Base-by-base conservation (phyloP, 1,140 invertebrate species). In the Asbolus verrucosus region DNA sequence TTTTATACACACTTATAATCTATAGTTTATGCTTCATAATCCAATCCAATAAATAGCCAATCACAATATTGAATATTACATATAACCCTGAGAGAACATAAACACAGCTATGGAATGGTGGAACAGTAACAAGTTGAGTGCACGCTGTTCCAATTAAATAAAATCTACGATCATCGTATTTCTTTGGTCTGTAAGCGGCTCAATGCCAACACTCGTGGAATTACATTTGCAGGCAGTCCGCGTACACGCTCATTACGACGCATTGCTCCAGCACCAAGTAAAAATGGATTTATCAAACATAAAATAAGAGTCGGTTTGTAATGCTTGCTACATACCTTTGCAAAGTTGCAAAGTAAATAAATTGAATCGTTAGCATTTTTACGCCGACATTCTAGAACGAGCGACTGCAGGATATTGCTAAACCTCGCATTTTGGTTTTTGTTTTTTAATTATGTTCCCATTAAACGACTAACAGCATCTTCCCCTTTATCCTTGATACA, bases 11-110 rank as follows among this genome's bases (percentile, higher is more conserved):
- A 67, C 70, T 69, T 70, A 74, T 74, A 75, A 70, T 72, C 68
- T 54, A 65, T 69, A 74, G 67, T 75, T 75, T 75, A 75, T 70
- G 74, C 27, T 59, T 66, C 67, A 75, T 75, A 75, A 75, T 70
- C 67, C 62, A 70, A 71, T 71, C 71, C 70, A 73, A 76, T 74
- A 76, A 76, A 76, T 76, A 74, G 61, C 73, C 73, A 74, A 76
- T 76, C 75, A 74, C 75, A 76, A 76, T 76, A 76, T 76, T 76
- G 73, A 76, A 76, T 72, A 76, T 76, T 76, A 76, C 72, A 74
- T 76, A 76, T 74, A 70, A 73, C 75, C 75, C 61, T 33, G 61
- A 39, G 67, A 63, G 50, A 50, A 62, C 72, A 68, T 76, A 76
- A 76, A 76, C 70, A 76, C 65, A 63, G 50, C 67, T 43, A 65